Evolutionary conservation across 2,113 vertebrate species (phyloP).

Genomic region (Istiophorus platypterus): DNA sequence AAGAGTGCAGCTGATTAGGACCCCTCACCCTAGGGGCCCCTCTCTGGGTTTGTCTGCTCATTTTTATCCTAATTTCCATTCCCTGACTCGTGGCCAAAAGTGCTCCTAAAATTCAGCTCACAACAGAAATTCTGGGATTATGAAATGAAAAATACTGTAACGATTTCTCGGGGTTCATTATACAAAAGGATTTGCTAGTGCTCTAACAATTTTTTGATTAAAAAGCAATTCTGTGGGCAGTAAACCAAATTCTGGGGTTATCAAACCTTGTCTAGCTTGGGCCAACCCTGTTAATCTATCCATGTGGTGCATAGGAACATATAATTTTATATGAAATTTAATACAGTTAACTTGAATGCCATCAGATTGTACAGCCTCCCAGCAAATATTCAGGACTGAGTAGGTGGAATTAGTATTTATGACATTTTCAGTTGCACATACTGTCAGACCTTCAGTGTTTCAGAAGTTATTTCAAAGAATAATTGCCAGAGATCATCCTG

Average conservation of each 20-base stretch:
- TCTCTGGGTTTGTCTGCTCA: background rate
- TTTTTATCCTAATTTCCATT: conserved; percentile 5
- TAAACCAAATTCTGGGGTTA: background rate
- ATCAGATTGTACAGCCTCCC: background rate
- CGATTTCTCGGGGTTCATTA: background rate
- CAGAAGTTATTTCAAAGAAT: conserved; percentile 15
- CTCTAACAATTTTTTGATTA: background rate
- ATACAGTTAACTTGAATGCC: background rate
- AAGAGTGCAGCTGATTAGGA: conserved; percentile 15
- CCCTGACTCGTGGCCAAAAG: background rate
- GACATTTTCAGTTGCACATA: conserved; percentile 30
- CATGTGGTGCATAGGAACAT: background rate
- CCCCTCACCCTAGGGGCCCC: background rate
- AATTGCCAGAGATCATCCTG: background rate
- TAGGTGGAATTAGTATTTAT: conserved; percentile 1
- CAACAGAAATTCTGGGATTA: background rate
- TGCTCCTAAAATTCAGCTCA: background rate
- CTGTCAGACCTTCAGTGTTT: background rate
- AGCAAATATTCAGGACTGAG: conserved; percentile 1
- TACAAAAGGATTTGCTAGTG: background rate
- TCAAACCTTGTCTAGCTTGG: background rate
- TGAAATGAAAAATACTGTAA: background rate
- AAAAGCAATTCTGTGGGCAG: background rate
- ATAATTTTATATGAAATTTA: conserved; percentile 11
- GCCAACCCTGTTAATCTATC: background rate